Conservation (phyloP, 2,888 invertebrate genomes). For the Galerucella pusilla region DNA sequence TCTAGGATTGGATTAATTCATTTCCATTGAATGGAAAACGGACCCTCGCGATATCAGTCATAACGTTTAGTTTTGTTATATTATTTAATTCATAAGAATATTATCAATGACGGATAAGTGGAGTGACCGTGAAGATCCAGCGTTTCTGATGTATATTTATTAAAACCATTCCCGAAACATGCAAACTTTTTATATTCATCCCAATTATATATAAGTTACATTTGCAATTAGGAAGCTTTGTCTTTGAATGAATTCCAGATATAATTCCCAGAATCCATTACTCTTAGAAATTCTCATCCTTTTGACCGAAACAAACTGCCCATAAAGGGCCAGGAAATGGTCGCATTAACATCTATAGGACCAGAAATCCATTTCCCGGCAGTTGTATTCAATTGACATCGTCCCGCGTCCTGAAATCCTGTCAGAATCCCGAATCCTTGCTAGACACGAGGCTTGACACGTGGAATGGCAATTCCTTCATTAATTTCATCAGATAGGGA, state of each 20-base stretch:
- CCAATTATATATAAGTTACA: constrained; percentile 9
- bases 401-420: constrained; percentile 30
- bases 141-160: neutral
- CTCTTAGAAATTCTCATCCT: constrained; percentile 34
- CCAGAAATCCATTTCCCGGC: constrained; percentile 48
- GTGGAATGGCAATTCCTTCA: constrained; percentile 30
- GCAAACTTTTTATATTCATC: neutral
- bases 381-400: constrained; percentile 50
- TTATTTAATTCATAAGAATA: too few species aligned
- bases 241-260: neutral
- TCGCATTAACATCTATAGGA: constrained; percentile 46
- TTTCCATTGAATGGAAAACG: too few species aligned
- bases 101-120: too few species aligned
- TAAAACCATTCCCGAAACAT: neutral
- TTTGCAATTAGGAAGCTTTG: neutral
- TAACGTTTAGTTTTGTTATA: too few species aligned
- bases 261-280: constrained; percentile 23
- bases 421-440: constrained; percentile 27
- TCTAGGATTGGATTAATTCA: too few species aligned
- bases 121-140: neutral
- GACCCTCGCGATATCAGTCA: too few species aligned
- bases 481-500: constrained; percentile 13
- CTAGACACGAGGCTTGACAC: constrained; percentile 27
- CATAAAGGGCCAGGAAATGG: constrained; percentile 38
- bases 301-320: constrained; percentile 30